These are phyloP conservation scores for Agrypnus murinus DNA, from an alignment of 2,888 invertebrate genomes.

Conservation along the genomic window DNA sequence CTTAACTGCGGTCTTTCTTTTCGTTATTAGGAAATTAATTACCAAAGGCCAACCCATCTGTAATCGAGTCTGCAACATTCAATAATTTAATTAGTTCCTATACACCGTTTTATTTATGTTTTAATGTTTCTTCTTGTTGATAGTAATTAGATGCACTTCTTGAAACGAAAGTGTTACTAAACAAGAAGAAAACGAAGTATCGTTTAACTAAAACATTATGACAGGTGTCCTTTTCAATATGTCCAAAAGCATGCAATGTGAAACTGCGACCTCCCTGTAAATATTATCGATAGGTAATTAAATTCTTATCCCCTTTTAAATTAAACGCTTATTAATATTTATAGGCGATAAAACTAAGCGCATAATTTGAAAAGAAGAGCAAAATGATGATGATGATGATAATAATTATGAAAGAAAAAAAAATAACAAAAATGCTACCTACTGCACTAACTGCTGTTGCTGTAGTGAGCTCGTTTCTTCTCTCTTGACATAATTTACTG, in stretches of 20 bases:
- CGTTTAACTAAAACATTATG: constrained; percentile 9
- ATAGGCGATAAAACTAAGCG: constrained; percentile 8
- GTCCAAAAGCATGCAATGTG: constrained; percentile 15
- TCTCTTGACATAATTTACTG: constrained; percentile 10
- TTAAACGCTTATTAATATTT: constrained; percentile 33
- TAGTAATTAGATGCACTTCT: not conserved
- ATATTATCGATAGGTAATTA: constrained; percentile 11
- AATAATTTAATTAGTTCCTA: too few species aligned
- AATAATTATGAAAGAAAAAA: too few species aligned
- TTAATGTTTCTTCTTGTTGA: not conserved
- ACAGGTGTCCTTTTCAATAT: constrained; percentile 21
- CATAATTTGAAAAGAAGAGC: not conserved
- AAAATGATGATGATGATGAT: too few species aligned
- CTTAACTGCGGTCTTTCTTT: too few species aligned
- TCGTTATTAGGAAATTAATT: too few species aligned
- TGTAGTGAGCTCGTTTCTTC: not conserved
- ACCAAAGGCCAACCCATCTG: too few species aligned
- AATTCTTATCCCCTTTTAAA: constrained; percentile 25
- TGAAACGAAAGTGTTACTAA: not conserved
- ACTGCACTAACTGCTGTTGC: too few species aligned
- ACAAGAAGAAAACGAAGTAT: not conserved
- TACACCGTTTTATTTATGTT: too few species aligned
- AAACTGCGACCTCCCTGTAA: constrained; percentile 13
- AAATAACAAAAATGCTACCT: not conserved
- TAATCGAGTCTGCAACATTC: too few species aligned